A percentile compares a stretch with the other conserved stretches of the same genome.
Evolutionary conservation across 2,113 vertebrate species (phyloP).

Genomic region (Cololabis saira): DNA sequence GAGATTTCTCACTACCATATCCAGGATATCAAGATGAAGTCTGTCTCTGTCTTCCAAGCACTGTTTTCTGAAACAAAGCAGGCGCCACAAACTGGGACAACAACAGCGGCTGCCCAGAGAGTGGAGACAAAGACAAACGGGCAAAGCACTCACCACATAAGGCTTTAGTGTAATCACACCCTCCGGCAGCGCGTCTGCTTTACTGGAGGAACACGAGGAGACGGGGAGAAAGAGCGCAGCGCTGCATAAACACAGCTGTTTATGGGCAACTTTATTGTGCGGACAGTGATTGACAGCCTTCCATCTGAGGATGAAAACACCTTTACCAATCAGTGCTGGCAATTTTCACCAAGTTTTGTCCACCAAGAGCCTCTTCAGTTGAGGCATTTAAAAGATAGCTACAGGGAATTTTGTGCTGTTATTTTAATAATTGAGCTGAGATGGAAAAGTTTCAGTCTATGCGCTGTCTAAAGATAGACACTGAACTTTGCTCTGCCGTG

Average conservation of each 20-base stretch:
- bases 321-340: background rate
- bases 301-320: slow-evolving; percentile 21
- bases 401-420: slow-evolving; percentile 36
- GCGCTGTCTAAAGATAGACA: slow-evolving; percentile 70
- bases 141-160: slow-evolving; percentile 45
- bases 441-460: slow-evolving; percentile 53
- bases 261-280: slow-evolving; percentile 30
- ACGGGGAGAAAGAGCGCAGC: background rate
- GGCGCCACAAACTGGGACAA: slow-evolving; percentile 42
- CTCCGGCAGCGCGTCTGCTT: slow-evolving; percentile 39
- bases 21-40: slow-evolving; percentile 19
- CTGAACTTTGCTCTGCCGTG: slow-evolving; percentile 52
- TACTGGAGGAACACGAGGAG: slow-evolving; percentile 11
- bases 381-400: slow-evolving; percentile 34
- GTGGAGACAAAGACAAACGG: slow-evolving; percentile 48
- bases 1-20: slow-evolving; percentile 9
- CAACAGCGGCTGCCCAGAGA: slow-evolving; percentile 51
- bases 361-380: background rate
- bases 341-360: background rate
- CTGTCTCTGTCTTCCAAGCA: slow-evolving; percentile 35
- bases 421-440: slow-evolving; percentile 61
- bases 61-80: slow-evolving; percentile 54
- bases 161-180: slow-evolving; percentile 63
- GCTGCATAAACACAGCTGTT: slow-evolving; percentile 37
- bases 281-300: slow-evolving; percentile 40